phyloP scores from a whole-genome alignment of 2,797 vertebrate genomes.

The Onychomys torridus region DNA sequence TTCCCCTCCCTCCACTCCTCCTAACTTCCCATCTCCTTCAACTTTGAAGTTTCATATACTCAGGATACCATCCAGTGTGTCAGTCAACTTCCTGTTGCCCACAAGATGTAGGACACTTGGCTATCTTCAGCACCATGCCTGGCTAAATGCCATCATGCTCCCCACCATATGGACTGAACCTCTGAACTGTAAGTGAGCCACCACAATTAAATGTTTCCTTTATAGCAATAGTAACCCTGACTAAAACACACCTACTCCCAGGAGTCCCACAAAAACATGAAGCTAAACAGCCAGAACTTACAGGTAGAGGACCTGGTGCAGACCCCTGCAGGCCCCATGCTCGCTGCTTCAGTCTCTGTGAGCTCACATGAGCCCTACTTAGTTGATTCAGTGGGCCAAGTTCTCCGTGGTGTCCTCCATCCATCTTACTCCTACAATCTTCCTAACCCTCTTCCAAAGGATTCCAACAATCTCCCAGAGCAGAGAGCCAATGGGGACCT shows the following conservation, averaged over 20 bases:
- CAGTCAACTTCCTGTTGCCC: neutral
- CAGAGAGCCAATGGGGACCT: neutral
- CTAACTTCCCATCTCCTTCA: neutral
- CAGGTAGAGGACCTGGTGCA: too few species aligned
- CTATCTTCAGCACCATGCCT: neutral
- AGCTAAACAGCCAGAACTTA: too few species aligned
- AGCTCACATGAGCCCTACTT: neutral
- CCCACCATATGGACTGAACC: neutral
- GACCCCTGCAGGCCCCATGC: neutral
- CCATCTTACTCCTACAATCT: neutral
- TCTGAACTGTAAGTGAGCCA: neutral
- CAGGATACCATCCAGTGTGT: neutral
- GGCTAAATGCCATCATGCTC: neutral
- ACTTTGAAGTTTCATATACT: neutral
- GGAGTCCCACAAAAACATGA: too few species aligned
- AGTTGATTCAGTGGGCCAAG: neutral
- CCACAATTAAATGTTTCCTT: neutral
- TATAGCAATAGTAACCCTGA: too few species aligned
- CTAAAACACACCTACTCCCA: too few species aligned
- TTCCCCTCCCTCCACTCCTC: neutral
- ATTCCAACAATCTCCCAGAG: neutral
- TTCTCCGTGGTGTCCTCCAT: neutral
- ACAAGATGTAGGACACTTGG: neutral
- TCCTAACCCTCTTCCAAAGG: neutral
- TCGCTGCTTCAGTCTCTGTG: neutral